Evolutionary conservation across 2,797 vertebrate species (phyloP).

Genomic region (Cuniculus paca): DNA sequence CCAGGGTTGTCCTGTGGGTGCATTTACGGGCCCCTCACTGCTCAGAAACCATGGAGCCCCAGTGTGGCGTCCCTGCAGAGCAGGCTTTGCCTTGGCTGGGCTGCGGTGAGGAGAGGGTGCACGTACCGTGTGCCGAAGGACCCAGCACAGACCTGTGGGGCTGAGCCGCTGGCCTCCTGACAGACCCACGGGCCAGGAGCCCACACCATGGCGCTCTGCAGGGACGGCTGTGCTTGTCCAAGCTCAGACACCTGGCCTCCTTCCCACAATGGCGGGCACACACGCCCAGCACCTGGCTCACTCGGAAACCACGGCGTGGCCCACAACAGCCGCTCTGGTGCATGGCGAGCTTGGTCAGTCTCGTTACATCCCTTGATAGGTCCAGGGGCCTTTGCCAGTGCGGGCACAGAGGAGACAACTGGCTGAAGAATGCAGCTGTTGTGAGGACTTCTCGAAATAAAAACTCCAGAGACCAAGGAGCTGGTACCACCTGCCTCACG

Average conservation of each 20-base stretch:
- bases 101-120: neutral
- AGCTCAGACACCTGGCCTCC: neutral
- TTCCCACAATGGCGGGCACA: neutral
- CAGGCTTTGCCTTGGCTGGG: accelerated
- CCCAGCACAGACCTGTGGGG: neutral
- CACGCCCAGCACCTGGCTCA: neutral
- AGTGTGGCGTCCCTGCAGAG: neutral
- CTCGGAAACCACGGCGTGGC: neutral
- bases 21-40: neutral
- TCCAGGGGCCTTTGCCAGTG: neutral
- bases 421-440: neutral
- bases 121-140: neutral
- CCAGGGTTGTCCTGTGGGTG: neutral
- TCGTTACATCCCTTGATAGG: neutral
- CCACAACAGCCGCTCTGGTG: neutral
- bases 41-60: neutral
- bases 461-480: neutral
- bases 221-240: accelerated
- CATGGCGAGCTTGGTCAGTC: neutral
- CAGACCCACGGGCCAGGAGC: neutral
- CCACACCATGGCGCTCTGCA: neutral
- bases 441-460: neutral
- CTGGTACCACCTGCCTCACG: no score
- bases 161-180: neutral
- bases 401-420: neutral